These are phyloP conservation scores for Aldabrachelys gigantea DNA, from an alignment of 2,113 vertebrate species.

Conservation along the genomic window DNA sequence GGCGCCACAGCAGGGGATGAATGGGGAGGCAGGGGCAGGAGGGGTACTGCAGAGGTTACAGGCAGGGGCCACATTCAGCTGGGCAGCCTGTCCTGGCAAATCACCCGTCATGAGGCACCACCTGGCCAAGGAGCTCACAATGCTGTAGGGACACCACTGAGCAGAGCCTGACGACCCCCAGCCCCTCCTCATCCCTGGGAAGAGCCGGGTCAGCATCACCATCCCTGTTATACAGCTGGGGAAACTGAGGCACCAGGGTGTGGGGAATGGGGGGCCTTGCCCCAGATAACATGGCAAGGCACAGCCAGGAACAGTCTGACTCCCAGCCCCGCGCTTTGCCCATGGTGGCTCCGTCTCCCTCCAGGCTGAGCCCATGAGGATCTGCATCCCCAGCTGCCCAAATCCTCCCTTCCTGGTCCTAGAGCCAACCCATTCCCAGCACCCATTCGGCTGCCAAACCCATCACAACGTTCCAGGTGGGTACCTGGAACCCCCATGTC, in stretches of 20 bases:
- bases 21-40: neutral
- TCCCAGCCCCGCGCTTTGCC: neutral
- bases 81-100: neutral
- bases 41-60: neutral
- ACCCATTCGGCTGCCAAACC: neutral
- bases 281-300: neutral
- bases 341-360: neutral
- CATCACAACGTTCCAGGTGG: neutral
- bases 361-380: neutral
- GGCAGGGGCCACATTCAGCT: neutral
- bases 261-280: too few species aligned
- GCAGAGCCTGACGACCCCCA: conserved; percentile 15
- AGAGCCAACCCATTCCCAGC: fast-evolving
- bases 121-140: neutral
- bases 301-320: neutral
- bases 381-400: neutral
- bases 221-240: too few species aligned
- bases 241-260: neutral
- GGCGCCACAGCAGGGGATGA: neutral
- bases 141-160: neutral
- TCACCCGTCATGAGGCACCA: neutral
- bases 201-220: neutral
- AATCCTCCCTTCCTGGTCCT: neutral
- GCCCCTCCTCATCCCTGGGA: conserved; percentile 22
- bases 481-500: too few species aligned